Base-by-base conservation (phyloP, 92 coral and sea anemone species). In the Desmophyllum pertusum region DNA sequence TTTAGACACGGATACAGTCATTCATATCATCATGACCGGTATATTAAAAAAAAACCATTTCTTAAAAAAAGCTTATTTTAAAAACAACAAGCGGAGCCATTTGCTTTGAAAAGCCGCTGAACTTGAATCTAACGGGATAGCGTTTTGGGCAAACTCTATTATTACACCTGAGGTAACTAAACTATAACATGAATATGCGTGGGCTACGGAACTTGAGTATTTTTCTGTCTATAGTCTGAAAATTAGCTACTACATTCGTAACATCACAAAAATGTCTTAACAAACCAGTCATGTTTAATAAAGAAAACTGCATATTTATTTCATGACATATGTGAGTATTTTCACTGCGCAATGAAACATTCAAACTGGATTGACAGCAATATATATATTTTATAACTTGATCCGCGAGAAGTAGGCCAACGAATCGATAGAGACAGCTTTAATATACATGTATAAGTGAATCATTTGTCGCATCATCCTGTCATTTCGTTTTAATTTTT, bases 31-130 rank as follows among this genome's bases (percentile, higher is more conserved):
- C 65, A 7, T 27, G 37, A 39, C 10, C 18, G 31, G 15, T 31
- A 62, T 50, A n/a, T 50, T 21, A 21, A 50, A 50, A 50, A 10
- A 31, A 25, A 29, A 72, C 17, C 61, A 29, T 51, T 61, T 27
- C 43, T 57, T 15, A 65, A 37, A 38, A 76, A 40, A 59, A 53
- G 11, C 55, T 40, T 10, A 25, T 2, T n/a, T n/a, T 42, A 5
- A 5, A n/a, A 53, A 36, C 81, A 23, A 14, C 52, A 39, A 40
- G 13, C 70, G n/a, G 31, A 6, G 48, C 81, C 23, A 31, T 2
- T 53, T 75, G 35, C 40, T 42, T 61, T 41, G 70, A 39, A 45
- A 57, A 61, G 38, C 70, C 36, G 70, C 31, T 25, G 81, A 77
- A 57, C 21, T 77, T 38, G 23, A 40, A 27, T 19, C 19, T 57